Conservation (phyloP, 1,140 invertebrate genomes). For the Drosophila nannoptera region DNA sequence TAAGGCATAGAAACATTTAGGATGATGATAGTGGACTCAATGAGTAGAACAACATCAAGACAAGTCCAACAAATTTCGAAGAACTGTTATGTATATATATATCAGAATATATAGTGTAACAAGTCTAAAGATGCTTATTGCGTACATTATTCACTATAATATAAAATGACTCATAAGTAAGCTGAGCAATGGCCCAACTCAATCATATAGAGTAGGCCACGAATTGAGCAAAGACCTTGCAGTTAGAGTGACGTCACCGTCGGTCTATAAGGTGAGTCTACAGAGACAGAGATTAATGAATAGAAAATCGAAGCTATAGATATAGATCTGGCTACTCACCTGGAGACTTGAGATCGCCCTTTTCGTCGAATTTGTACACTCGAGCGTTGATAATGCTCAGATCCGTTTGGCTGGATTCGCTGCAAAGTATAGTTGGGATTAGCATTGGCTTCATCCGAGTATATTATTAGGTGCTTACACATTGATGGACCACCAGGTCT, state of each 20-base stretch:
- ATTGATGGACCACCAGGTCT: constrained; percentile 71
- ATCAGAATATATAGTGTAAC: constrained; percentile 17
- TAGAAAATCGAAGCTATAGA: neutral
- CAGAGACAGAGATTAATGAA: neutral
- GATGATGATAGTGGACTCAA: neutral
- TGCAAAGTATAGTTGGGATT: constrained; percentile 2
- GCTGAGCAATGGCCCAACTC: constrained; percentile 10
- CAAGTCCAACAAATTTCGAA: constrained; percentile 1
- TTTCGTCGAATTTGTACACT: constrained; percentile 68
- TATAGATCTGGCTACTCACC: constrained; percentile 24
- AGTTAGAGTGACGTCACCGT: constrained; percentile 65
- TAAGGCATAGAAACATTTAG: neutral
- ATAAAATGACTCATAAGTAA: constrained; percentile 3
- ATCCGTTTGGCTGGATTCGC: constrained; percentile 66
- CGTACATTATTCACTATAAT: constrained; percentile 8
- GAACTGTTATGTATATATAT: neutral
- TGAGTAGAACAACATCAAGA: neutral
- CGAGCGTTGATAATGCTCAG: constrained; percentile 66
- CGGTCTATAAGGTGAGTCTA: constrained; percentile 62
- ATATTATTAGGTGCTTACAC: constrained; percentile 49
- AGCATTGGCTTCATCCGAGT: neutral
- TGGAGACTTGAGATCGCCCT: constrained; percentile 58
- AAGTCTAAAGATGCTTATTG: constrained; percentile 37
- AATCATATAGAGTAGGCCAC: neutral
- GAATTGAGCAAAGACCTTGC: constrained; percentile 21